Evolutionary conservation across 2,113 vertebrate genomes (phyloP), one percentile per base, ranked within the genome.

Genomic region (Burhinus oedicnemus): DNA sequence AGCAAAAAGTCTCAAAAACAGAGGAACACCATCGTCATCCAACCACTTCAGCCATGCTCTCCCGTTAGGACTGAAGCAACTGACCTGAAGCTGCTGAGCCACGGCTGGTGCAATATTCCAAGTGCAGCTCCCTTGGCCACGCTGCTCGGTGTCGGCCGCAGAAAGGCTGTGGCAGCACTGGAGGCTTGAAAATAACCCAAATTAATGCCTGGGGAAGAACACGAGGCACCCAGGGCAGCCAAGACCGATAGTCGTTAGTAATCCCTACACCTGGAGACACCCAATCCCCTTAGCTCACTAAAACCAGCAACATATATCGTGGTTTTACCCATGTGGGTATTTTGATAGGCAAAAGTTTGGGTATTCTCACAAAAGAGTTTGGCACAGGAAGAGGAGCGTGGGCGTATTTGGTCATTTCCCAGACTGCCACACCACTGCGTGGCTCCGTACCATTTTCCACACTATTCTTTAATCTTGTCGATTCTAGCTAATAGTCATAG

Each of bases 401-500:
- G 25, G 1, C 9, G 4, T 45, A 36, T 44, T 83, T 76, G 49
- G 8, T 54, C 23, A 21, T 34, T 71, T 30, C 7, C 27, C 22
- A 26, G 11, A 9, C 42, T 69, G 27, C 11, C 19, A 17, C 6
- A 44, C 7, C 8, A 38, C 13, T 34, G 3, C 1, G 1, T 47
- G 40, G 1, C 45, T 92, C 8, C 7, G 32, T 34, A 29, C 1
- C 1, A 12, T 76, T 82, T 77, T 77, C 6, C 22, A 51, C 23
- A 13, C 23, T 58, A 17, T n/a, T 44, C 30, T 70, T 47, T 15
- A 49, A 14, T 51, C 34, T 47, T 42, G 4, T 26, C 0, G 1
- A 5, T 34, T 34, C 22, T 36, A 76, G 16, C 3, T 68, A 36
- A n/a, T 11, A 62, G 20, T 20, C 0, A 0, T 3, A 23, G 12